Conservation (phyloP, 2,888 invertebrate species). For the Alloplasta piceator region DNA sequence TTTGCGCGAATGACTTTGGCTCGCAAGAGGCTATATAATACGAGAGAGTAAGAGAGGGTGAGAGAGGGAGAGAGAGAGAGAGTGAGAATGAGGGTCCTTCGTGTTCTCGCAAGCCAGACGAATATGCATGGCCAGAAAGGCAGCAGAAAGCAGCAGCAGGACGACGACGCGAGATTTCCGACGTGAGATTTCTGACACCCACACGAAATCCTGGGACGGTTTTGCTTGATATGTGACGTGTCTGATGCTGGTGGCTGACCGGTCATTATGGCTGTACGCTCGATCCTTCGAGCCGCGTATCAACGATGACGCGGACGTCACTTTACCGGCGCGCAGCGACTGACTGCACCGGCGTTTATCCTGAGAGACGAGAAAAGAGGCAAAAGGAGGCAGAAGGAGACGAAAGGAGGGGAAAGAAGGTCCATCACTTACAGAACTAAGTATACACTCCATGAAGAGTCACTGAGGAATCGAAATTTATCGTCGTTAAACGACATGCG, state of each 20-base stretch:
- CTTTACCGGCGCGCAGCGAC: constrained; percentile 32
- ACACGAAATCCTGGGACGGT: constrained; percentile 58
- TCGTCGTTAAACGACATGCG: constrained; percentile 45
- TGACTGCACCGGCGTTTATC: constrained; percentile 57
- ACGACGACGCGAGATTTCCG: constrained; percentile 50
- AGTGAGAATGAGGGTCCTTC: constrained; percentile 27
- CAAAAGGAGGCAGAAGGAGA: constrained; percentile 60
- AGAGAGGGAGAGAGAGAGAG: no score
- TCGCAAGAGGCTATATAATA: constrained; percentile 46
- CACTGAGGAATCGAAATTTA: constrained; percentile 62
- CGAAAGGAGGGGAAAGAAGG: constrained; percentile 50
- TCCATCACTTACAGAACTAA: constrained; percentile 47
- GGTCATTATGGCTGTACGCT: constrained; percentile 73
- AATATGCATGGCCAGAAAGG: constrained; percentile 38
- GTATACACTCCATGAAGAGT: constrained; percentile 45
- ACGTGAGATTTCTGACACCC: constrained; percentile 71
- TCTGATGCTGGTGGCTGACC: constrained; percentile 69
- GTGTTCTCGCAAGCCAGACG: no score
- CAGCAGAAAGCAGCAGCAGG: constrained; percentile 52
- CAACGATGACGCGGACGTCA: constrained; percentile 53
- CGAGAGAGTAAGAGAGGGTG: constrained; percentile 49
- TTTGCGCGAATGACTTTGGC: constrained; percentile 77
- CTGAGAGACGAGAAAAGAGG: constrained; percentile 63
- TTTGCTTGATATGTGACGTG: constrained; percentile 57
- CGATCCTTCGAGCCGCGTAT: constrained; percentile 60